Evolutionary conservation across 2,113 vertebrate species (phyloP), one percentile per base, ranked within the genome.

Genomic region (Ophthalmolycus amberensis): DNA sequence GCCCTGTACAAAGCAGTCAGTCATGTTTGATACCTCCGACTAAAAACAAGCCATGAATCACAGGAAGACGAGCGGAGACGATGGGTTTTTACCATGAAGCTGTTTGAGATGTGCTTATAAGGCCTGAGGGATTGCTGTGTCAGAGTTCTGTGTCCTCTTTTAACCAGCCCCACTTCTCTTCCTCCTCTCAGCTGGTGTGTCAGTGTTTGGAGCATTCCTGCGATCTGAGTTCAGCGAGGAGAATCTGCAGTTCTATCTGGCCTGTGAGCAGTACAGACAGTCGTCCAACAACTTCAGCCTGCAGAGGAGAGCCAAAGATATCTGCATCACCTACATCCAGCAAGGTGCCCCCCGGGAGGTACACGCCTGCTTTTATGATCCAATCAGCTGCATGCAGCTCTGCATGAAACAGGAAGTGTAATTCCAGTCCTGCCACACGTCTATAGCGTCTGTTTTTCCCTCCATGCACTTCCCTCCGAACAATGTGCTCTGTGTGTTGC

Each of bases 211-310:
- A 84, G 92, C 94, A 2, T 99, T 99, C 93, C 79, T 99, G 79
- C 97, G 97, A 85, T 97, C 97, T 0, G 97, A 99, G 90, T 99
- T 97, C 94, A 99, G 98, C 3, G 98, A 99, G 91, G 98, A 99
- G 93, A 99, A 99, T 32, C 96, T 99, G 71, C 97, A 99, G 85
- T 99, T 99, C 93, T 98, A 97, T 94, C 85, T 96, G 91, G 97
- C 97, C 80, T 99, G 97, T 0, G 96, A 98, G 76, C 97, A 97
- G 89, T 98, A 98, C 94, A 96, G 94, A 83, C 96, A 96, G 77
- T 97, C 97, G 2, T 97, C 96, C 77, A 96, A 91, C 85, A 94
- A 95, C 82, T 94, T 96, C 93, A 97, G 95, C 83, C 95, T 99
- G 0, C 91, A 92, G 38, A 93, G 89, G 38, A 96, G 98, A 83